These are phyloP conservation scores for Antechinus flavipes DNA, from an alignment of 2,113 vertebrate genomes.

Conservation along the genomic window DNA sequence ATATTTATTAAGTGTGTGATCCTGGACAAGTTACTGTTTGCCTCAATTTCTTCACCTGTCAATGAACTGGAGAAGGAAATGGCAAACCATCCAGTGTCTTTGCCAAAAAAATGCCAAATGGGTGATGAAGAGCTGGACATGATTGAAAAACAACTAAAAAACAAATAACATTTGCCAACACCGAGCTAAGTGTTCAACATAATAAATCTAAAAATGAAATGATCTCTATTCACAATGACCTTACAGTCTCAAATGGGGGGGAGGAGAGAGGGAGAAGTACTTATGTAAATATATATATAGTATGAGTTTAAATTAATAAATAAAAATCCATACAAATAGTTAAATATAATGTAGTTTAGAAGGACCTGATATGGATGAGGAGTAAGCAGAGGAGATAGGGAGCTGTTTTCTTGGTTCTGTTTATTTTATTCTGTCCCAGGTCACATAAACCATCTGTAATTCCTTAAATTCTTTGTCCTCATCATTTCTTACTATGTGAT, in stretches of 20 bases:
- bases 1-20: neutral
- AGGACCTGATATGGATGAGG: neutral
- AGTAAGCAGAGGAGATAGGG: neutral
- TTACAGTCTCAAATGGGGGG: neutral
- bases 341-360: neutral
- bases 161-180: neutral
- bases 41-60: neutral
- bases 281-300: neutral
- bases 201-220: neutral
- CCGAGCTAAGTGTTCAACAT: neutral
- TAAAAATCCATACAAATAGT: neutral
- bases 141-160: neutral
- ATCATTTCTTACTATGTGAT: neutral
- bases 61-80: neutral
- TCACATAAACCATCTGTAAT: neutral
- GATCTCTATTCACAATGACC: neutral
- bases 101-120: neutral
- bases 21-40: neutral
- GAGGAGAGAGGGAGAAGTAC: neutral
- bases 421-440: neutral
- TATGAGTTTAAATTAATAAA: neutral
- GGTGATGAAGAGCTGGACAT: neutral
- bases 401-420: neutral
- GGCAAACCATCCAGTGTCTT: neutral
- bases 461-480: neutral